Percentiles rank a stretch among this genome's conserved stretches.
phyloP scores from a whole-genome alignment of 2,797 vertebrate genomes.

The Naso thynnoides region DNA sequence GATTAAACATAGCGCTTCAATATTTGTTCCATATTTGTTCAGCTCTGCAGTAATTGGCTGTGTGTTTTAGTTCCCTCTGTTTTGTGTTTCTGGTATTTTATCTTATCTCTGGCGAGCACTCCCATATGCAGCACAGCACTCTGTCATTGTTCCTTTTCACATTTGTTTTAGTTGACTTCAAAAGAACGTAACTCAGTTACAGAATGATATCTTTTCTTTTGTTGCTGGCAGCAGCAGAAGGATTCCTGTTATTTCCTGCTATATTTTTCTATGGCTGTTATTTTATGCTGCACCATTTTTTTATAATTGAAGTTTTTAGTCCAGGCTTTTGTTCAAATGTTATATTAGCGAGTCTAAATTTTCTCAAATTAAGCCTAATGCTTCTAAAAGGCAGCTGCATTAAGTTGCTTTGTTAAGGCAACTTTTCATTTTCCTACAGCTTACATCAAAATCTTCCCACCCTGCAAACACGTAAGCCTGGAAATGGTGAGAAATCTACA shows the following conservation, averaged over 20 bases:
- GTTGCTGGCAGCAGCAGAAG: constrained; percentile 2
- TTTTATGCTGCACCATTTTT: neutral
- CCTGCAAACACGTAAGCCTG: neutral
- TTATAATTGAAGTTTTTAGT: neutral
- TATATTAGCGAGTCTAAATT: neutral
- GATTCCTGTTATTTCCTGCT: no score
- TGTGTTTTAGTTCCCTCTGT: constrained; percentile 17
- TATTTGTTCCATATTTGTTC: constrained; percentile 7
- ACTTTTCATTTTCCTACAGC: neutral
- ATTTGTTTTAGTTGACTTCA: constrained; percentile 31
- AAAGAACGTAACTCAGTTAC: constrained; percentile 3
- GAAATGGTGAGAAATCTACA: neutral
- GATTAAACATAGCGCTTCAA: neutral
- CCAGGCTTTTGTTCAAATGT: constrained; percentile 12
- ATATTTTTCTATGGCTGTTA: neutral
- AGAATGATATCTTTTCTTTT: neutral
- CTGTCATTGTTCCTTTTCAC: constrained; percentile 11
- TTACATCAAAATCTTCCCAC: neutral
- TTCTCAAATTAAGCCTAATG: constrained; percentile 10
- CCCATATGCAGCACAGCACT: constrained; percentile 18
- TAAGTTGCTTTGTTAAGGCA: neutral
- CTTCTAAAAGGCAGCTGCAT: neutral
- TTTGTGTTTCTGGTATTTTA: constrained; percentile 40
- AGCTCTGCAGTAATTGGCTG: neutral
- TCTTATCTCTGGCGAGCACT: constrained; percentile 57